Percentiles rank a stretch among this genome's conserved stretches.
Evolutionary conservation across 1,140 invertebrate species (phyloP).

Genomic region (Delia radicum): DNA sequence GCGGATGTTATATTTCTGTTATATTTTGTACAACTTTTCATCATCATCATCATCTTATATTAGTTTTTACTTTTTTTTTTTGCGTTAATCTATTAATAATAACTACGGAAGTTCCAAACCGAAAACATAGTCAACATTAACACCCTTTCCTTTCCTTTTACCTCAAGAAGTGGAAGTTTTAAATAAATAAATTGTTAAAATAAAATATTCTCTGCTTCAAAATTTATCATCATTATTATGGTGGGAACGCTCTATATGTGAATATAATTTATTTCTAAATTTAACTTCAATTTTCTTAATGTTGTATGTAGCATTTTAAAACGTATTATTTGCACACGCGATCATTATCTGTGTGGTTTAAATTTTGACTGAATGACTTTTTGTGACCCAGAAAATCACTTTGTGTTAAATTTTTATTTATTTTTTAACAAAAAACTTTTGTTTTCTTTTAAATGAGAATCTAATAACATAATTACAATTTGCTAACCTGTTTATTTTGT

Average conservation of each 20-base stretch:
- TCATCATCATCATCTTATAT: background rate
- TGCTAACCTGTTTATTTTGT: background rate
- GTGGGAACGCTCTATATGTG: background rate
- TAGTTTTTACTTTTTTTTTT: background rate
- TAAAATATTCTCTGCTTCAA: no score
- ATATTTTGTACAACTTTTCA: background rate
- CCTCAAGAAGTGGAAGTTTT: no score
- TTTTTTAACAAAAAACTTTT: no score
- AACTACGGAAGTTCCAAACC: background rate
- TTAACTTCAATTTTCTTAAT: background rate
- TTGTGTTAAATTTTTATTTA: no score
- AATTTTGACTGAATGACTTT: background rate
- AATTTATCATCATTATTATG: no score
- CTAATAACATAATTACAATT: slow-evolving; percentile 15
- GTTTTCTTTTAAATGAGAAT: background rate
- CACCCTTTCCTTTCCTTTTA: no score
- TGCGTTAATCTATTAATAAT: slow-evolving; percentile 10
- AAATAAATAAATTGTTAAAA: no score
- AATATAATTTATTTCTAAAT: background rate
- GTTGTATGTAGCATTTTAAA: no score
- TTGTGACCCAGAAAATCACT: slow-evolving; percentile 16
- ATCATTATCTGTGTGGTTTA: slow-evolving; percentile 9
- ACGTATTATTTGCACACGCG: slow-evolving; percentile 6
- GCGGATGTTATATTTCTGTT: background rate
- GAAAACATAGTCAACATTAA: background rate